phyloP scores from a whole-genome alignment of 2,113 vertebrate species.

The Cygnus buccinator region DNA sequence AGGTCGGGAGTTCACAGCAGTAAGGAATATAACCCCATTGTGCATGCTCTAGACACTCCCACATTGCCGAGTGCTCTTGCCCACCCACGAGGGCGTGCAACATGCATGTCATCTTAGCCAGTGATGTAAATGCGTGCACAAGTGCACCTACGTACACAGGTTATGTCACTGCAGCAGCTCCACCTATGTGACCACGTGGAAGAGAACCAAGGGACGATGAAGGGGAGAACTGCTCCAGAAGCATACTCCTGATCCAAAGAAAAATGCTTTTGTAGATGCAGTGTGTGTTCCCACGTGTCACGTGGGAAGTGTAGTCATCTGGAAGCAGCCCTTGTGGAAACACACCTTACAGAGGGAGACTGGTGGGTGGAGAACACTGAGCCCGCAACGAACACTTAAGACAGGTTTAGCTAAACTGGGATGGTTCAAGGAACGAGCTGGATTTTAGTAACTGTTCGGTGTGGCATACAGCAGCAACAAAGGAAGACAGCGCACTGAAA shows the following conservation, averaged over 20 bases:
- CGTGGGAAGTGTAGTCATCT: accelerated
- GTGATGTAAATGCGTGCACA: accelerated
- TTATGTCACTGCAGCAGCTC: accelerated
- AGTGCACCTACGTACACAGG: accelerated
- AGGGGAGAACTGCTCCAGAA: neutral
- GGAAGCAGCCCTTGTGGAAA: neutral
- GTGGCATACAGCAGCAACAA: neutral
- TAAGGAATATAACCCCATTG: accelerated
- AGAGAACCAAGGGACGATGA: neutral
- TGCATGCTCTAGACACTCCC: accelerated
- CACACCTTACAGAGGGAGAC: neutral
- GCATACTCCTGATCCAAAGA: accelerated
- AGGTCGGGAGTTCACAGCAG: accelerated
- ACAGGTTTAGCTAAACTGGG: neutral
- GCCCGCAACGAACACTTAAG: neutral
- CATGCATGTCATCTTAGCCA: accelerated
- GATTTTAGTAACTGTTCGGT: neutral
- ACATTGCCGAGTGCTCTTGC: neutral
- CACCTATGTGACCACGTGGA: accelerated
- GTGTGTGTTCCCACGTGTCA: accelerated
- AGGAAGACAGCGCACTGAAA: neutral
- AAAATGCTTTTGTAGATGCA: accelerated
- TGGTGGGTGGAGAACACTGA: neutral
- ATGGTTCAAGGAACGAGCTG: accelerated
- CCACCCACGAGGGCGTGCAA: accelerated